Evolutionary conservation across 2,797 vertebrate species (phyloP), one percentile per base, ranked within the genome.

Genomic region (Chloroceryle inda): DNA sequence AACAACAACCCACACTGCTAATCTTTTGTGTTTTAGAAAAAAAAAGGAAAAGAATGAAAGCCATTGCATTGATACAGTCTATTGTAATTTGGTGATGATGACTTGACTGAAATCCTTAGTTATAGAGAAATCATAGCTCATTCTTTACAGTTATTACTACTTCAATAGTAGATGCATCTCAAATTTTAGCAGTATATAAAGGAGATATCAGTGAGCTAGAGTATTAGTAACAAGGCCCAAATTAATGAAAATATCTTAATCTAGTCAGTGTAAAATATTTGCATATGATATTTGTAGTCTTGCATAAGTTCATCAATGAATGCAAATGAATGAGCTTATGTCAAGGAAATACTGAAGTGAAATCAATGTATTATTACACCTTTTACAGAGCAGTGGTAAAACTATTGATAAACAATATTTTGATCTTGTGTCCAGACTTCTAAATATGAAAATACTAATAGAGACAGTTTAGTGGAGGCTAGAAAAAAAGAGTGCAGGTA

Each of bases 1-100:
- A 38, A 8, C 17, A 14, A 6, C 9, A 66, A 2, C 3, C 1
- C 7, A n/a, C 10, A 6, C 26, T 16, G 13, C 50, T 84, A 4
- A 33, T 55, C 17, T 56, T 74, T 27, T 40, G 1, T 62, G 29
- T 68, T 53, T 61, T 72, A 13, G 37, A 11, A 27, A 75, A 33
- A 78, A 55, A 37, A 37, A 37, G 2, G 35, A 23, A 38, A 42
- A 24, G 1, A 11, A 29, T 59, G 13, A 40, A 82, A 78, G 7
- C 10, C 2, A 3, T 35, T 79, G 47, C 49, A 27, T 35, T 76
- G 16, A n/a, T 72, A 2, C 5, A 45, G 29, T 47, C 19, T 19
- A 14, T 62, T 87, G 75, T 72, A 49, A 35, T 91, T 92, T 92
- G 23, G 55, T 87, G n/a, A 29, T 75, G 31, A 8, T 75, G 66